Evolutionary conservation across 2,888 invertebrate species (phyloP).

Genomic region (Caenorhabditis uteleia): DNA sequence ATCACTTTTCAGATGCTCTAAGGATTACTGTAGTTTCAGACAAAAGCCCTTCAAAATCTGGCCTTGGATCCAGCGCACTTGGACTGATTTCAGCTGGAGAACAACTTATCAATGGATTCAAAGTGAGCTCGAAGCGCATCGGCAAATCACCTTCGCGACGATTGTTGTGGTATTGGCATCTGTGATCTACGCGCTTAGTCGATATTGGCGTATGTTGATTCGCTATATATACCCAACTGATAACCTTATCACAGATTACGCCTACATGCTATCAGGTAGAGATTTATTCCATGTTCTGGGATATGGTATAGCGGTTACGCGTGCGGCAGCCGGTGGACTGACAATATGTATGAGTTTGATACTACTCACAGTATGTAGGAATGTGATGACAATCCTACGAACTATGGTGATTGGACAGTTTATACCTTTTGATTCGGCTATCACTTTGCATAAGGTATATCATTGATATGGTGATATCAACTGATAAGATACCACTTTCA

Average conservation of each 20-base stretch:
- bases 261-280: slow-evolving; percentile 93
- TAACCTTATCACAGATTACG: slow-evolving; percentile 79
- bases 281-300: slow-evolving; percentile 96
- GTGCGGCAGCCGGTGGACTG: slow-evolving; percentile 80
- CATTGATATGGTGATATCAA: too few relatives aligned
- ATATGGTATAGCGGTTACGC: slow-evolving; percentile 69
- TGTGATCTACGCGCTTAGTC: slow-evolving; percentile 88
- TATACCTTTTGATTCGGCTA: slow-evolving; percentile 90
- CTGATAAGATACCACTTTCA: slow-evolving; percentile 7
- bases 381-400: slow-evolving; percentile 88
- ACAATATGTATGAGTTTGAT: slow-evolving; percentile 92
- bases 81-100: too few relatives aligned
- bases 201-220: slow-evolving; percentile 92
- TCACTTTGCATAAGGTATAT: slow-evolving; percentile 86
- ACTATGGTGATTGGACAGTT: slow-evolving; percentile 92
- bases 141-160: slow-evolving; percentile 89
- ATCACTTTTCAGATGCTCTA: slow-evolving; percentile 4
- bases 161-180: slow-evolving; percentile 94
- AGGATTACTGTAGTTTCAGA: slow-evolving; percentile 34
- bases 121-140: slow-evolving; percentile 92
- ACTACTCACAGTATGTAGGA: slow-evolving; percentile 82
- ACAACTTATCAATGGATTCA: too few relatives aligned
- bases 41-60: slow-evolving; percentile 64
- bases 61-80: too few relatives aligned
- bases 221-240: too few relatives aligned